A percentile compares a stretch with the other conserved stretches of the same genome.
Evolutionary conservation across 2,113 vertebrate genomes (phyloP).

Genomic region (Chunga burmeisteri): DNA sequence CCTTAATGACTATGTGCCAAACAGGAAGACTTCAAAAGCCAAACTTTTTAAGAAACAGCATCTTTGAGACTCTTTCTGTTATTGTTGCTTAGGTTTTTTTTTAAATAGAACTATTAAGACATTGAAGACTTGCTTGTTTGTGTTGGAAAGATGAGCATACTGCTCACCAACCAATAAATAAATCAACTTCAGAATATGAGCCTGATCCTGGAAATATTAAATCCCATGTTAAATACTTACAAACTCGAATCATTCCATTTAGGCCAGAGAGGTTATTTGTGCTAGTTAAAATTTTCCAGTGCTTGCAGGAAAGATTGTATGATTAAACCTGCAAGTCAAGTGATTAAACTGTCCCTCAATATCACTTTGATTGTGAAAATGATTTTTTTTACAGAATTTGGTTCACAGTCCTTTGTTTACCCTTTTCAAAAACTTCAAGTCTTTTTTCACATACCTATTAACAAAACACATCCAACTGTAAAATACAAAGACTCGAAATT

Average conservation of each 20-base stretch:
- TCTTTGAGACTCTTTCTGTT: background rate
- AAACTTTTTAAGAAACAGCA: background rate
- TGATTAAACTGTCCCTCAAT: background rate
- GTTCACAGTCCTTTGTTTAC: background rate
- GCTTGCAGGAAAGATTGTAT: background rate
- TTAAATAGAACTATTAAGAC: background rate
- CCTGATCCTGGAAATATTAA: background rate
- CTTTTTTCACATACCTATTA: background rate
- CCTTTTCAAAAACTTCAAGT: background rate
- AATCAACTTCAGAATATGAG: background rate
- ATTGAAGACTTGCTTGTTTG: background rate
- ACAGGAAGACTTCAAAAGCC: background rate
- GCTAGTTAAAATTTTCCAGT: background rate
- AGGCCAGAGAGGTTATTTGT: background rate
- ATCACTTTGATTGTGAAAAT: background rate
- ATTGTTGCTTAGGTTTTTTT: background rate
- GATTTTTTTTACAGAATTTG: background rate
- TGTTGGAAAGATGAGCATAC: background rate
- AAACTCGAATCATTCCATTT: rapidly evolving
- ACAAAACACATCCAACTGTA: background rate
- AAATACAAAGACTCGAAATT: background rate
- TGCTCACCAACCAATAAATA: background rate
- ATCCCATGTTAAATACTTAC: background rate
- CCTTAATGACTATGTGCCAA: background rate
- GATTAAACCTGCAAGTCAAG: background rate